Evolutionary conservation across 1,140 invertebrate genomes (phyloP), one percentile per base, ranked within the genome.

Genomic region (Tetraneura akinire): DNA sequence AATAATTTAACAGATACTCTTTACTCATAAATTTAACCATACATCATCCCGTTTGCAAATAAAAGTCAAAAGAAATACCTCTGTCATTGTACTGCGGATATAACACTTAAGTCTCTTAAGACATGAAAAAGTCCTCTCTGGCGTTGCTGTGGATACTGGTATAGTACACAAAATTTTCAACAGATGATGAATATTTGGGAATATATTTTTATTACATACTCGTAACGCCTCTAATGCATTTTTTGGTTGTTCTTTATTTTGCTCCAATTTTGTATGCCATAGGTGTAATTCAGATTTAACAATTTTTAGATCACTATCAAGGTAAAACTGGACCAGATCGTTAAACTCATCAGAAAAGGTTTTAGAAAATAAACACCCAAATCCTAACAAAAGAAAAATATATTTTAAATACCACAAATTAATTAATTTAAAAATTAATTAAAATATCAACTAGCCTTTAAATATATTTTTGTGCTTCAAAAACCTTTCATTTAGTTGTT

Each of bases 381-480:
- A 62, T 29, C 14, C 57, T 62, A 62, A n/a, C n/a, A n/a, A n/a
- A n/a, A n/a, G n/a, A 11, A 32, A 62, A 62, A 1, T 16, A 18
- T 29, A 16, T 62, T 29, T 26, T 16, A 62, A 64, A 64, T 64
- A 29, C 29, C n/a, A 64, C 37, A 32, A 14, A n/a, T 18, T 16
- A 64, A 64, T 37, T 32, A 64, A 64, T 32, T 37, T 32, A 64
- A 64, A 64, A 60, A 14, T 60, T 26, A 60, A 60, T 60, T 14
- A 11, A 55, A n/a, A 21, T 55, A 55, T 3, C 9, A 11, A 60
- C 55, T 60, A 60, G 26, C 55, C 23, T 60, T 60, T 60, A 60
- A 29, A 14, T 29, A 60, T 23, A 60, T 60, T 60, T 60, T 29
- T 60, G 13, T 60, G 53, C 10, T n/a, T 21, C 13, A 55, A 55